A percentile compares a stretch with the other conserved stretches of the same genome.
These are phyloP conservation scores for Cyphomyrus discorhynchus DNA, from an alignment of 2,113 vertebrate species.

Conservation along the genomic window DNA sequence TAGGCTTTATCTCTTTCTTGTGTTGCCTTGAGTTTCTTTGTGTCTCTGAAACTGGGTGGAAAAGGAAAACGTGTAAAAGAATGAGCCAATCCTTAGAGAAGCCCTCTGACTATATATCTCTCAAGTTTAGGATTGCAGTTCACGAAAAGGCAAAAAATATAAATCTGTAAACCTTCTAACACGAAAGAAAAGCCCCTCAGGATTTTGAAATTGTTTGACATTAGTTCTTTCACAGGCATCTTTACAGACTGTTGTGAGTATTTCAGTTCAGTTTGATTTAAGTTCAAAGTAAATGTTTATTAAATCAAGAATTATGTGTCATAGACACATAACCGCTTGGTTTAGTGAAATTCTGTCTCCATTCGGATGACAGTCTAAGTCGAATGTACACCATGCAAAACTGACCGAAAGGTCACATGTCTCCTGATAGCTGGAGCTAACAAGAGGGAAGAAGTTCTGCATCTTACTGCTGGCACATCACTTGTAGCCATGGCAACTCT, in stretches of 20 bases:
- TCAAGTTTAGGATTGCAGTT: constrained; percentile 32
- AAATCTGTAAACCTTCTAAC: background rate
- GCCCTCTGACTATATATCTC: background rate
- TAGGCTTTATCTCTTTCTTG: background rate
- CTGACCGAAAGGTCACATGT: background rate
- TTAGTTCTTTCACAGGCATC: background rate
- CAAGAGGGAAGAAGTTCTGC: constrained; percentile 10
- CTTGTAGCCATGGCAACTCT: constrained; percentile 37
- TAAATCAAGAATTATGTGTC: background rate
- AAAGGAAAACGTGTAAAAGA: background rate
- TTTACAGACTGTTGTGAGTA: background rate
- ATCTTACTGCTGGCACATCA: constrained; percentile 24
- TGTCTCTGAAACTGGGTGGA: constrained; percentile 18
- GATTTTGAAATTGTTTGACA: background rate
- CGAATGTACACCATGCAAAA: background rate
- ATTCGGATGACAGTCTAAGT: background rate
- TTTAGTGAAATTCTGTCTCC: background rate
- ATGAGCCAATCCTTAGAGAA: background rate
- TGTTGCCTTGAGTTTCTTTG: background rate
- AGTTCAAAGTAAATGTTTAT: constrained; percentile 1
- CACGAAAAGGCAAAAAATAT: constrained; percentile 1
- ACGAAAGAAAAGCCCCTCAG: background rate
- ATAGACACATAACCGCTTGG: background rate
- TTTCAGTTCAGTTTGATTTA: background rate
- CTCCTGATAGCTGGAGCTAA: constrained; percentile 14